Conservation (phyloP, 2,113 vertebrate species). For the Albula goreensis region DNA sequence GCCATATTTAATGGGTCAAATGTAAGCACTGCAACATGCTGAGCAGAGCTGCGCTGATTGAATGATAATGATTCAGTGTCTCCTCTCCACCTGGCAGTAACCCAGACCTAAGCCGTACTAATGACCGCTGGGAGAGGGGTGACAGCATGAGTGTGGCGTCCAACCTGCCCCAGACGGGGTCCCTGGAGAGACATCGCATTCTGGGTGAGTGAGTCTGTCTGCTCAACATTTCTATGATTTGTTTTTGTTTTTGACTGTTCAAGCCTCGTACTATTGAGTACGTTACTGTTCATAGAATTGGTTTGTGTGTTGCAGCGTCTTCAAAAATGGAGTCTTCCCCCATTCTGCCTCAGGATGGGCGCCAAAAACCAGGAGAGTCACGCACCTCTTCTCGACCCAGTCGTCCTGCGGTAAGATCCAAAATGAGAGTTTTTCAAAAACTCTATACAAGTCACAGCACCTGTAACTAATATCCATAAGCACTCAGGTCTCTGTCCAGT, state of each 20-base stretch:
- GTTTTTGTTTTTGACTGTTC: neutral
- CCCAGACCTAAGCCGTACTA: constrained; percentile 83
- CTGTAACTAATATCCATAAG: neutral
- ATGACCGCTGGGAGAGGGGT: constrained; percentile 85
- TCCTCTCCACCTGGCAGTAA: constrained; percentile 69
- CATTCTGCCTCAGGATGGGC: constrained; percentile 75
- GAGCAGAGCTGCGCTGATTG: neutral
- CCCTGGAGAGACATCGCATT: constrained; percentile 85
- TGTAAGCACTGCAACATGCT: neutral
- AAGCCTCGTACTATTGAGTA: neutral
- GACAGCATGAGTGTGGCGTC: constrained; percentile 77
- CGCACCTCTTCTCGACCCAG: constrained; percentile 82
- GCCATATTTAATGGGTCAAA: neutral
- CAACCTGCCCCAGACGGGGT: constrained; percentile 84
- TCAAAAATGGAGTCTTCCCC: constrained; percentile 82
- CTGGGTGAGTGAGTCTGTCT: constrained; percentile 66
- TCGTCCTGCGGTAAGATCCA: constrained; percentile 80
- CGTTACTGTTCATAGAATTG: neutral
- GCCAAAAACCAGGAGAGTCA: constrained; percentile 83
- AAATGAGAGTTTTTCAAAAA: neutral
- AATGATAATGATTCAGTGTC: constrained; percentile 11
- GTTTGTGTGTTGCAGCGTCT: constrained; percentile 62
- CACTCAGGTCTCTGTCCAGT: neutral
- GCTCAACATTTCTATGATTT: neutral
- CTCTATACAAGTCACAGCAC: neutral